Conservation (phyloP, 2,797 vertebrate genomes). For the Iguana delicatissima region DNA sequence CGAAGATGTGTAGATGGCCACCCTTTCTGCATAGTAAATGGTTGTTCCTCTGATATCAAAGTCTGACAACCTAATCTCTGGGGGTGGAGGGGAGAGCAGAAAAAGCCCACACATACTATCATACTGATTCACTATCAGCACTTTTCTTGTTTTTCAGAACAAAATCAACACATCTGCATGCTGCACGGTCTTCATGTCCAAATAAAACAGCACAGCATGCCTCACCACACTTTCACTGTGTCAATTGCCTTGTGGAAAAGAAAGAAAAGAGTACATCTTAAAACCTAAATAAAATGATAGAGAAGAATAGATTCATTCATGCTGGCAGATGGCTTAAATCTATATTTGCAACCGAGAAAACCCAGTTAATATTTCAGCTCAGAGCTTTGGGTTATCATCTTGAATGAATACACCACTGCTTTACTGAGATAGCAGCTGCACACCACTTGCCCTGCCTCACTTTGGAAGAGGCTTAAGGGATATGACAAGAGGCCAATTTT, state of each 20-base stretch:
- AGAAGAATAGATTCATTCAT: background rate
- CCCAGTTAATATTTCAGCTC: background rate
- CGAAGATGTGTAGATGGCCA: no score
- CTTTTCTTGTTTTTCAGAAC: constrained; percentile 11
- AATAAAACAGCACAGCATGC: background rate
- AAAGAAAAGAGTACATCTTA: constrained; percentile 11
- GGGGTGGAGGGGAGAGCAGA: accelerated
- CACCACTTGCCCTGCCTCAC: background rate
- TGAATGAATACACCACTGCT: background rate
- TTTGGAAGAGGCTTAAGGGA: background rate
- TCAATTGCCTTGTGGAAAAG: background rate
- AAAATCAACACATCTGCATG: background rate
- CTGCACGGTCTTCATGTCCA: background rate
- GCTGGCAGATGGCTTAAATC: background rate
- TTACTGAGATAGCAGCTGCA: background rate
- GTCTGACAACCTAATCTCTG: background rate
- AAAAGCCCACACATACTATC: accelerated
- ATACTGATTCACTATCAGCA: background rate
- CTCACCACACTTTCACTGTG: background rate
- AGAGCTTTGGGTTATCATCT: background rate
- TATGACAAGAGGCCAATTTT: background rate
- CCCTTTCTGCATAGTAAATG: no score
- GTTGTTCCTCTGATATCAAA: background rate
- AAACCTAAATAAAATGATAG: background rate
- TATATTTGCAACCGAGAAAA: constrained; percentile 6